A percentile compares a stretch with the other conserved stretches of the same genome.
Conservation (phyloP, 92 coral and sea anemone species). For the Parazoanthus atlanticus region DNA sequence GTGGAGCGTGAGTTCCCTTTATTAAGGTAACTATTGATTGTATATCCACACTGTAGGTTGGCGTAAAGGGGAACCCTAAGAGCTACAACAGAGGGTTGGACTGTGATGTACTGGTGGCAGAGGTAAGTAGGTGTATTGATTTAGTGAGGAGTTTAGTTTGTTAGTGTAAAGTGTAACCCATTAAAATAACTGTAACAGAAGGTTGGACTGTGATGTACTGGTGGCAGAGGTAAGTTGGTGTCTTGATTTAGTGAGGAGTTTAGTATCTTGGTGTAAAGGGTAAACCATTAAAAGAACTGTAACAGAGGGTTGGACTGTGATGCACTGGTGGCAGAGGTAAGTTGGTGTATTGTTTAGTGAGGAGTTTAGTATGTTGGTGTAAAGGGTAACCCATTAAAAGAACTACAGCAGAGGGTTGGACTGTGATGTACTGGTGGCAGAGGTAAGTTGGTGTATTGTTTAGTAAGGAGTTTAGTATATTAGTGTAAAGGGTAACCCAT, state of each 20-base stretch:
- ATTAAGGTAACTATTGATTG: not conserved
- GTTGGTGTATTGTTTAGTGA: too few species aligned
- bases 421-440: slow-evolving; percentile 66
- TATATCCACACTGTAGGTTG: slow-evolving; percentile 67
- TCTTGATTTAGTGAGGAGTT: not conserved
- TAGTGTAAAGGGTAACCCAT: slow-evolving; percentile 89
- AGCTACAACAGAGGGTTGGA: slow-evolving; percentile 92
- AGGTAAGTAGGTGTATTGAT: slow-evolving; percentile 56
- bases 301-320: too few species aligned
- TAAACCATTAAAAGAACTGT: too few species aligned
- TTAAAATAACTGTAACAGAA: slow-evolving; percentile 75
- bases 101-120: slow-evolving; percentile 99
- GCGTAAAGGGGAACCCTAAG: slow-evolving; percentile 86
- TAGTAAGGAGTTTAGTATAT: slow-evolving; percentile 49
- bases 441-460: slow-evolving; percentile 37
- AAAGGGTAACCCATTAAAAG: slow-evolving; percentile 72
- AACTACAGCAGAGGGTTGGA: slow-evolving; percentile 90
- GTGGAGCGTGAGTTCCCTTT: too few species aligned
- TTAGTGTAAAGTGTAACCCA: too few species aligned
- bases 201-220: slow-evolving; percentile 97
- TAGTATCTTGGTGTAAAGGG: too few species aligned
- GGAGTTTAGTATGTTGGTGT: slow-evolving; percentile 77
- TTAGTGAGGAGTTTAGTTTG: not conserved
- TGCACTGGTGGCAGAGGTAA: too few species aligned
- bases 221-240: slow-evolving; percentile 88